Conservation (phyloP, 2,113 vertebrate species). For the Bambusicola thoracicus region DNA sequence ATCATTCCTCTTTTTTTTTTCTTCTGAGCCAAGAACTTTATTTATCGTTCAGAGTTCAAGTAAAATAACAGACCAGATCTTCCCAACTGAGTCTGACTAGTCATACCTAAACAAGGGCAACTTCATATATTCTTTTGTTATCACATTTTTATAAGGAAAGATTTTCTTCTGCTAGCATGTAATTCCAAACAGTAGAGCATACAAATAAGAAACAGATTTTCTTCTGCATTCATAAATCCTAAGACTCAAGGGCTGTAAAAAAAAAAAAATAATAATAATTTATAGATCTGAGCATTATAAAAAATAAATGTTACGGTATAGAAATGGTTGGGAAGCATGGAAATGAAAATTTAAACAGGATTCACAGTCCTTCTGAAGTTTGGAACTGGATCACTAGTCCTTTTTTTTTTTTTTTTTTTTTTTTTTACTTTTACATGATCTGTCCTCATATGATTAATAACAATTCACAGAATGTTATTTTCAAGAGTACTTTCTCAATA, state of each 20-base stretch:
- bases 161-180: slow-evolving; percentile 51
- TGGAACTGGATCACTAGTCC: slow-evolving; percentile 47
- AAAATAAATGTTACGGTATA: slow-evolving; percentile 53
- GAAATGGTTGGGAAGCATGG: slow-evolving; percentile 28
- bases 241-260: slow-evolving; percentile 31
- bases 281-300: slow-evolving; percentile 39
- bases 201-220: slow-evolving; percentile 67
- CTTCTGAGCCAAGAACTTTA: slow-evolving; percentile 26
- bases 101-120: slow-evolving; percentile 5
- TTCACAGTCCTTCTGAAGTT: slow-evolving; percentile 45
- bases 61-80: slow-evolving; percentile 5
- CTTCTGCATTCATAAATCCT: slow-evolving; percentile 58
- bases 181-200: slow-evolving; percentile 70
- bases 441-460: slow-evolving; percentile 61
- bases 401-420: slow-evolving; percentile 54
- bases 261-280: slow-evolving; percentile 66
- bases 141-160: slow-evolving; percentile 45
- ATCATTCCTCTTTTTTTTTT: neutral
- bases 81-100: neutral
- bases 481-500: slow-evolving; percentile 42
- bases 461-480: slow-evolving; percentile 29
- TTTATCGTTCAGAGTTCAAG: slow-evolving; percentile 15
- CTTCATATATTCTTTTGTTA: slow-evolving; percentile 42
- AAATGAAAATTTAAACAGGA: slow-evolving; percentile 42
- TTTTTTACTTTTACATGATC: slow-evolving; percentile 54